Evolutionary conservation across 1,140 invertebrate species (phyloP), one percentile per base, ranked within the genome.

Genomic region (Pinna nobilis): DNA sequence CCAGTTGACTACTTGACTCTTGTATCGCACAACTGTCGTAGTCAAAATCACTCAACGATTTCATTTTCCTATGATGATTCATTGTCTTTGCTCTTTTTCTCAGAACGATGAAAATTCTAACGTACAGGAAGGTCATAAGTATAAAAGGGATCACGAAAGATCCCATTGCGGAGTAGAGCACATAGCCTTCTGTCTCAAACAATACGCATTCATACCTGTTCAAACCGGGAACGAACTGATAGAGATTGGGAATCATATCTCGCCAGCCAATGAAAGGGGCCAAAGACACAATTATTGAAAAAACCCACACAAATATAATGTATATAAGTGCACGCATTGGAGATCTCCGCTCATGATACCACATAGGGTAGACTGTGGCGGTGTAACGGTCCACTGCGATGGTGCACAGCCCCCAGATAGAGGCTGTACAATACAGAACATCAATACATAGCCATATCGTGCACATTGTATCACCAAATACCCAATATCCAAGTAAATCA

Each of bases 81-180:
- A 80, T 64, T 41, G 72, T 70, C 51, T 72, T 70, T 50, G 79
- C 76, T 23, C 82, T 76, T 77, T 84, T 76, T 49, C 77, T 69
- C 25, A 90, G 77, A 32, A 86, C 96, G 67, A 94, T 93, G 90
- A 98, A 98, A 80, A 99, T 98, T 75, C 95, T 92, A 92, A 96
- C 96, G 90, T 99, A 98, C 90, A 99, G 96, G 91, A 98, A 97
- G 60, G 98, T 91, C 95, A 98, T 98, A 39, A 98, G 94, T 78
- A 97, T 93, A 93, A 97, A 97, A 13, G 97, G 97, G 81, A 98
- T 94, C 88, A 97, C 97, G 92, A 99, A 99, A 60, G 96, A 97
- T 9, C 97, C 96, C 28, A 97, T 92, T 1, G 97, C 96, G 4
- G 96, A 97, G 89, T 96, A 99, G 57, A 99, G 91, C 79, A 99